A percentile compares a stretch with the other conserved stretches of the same genome.
phyloP scores from a whole-genome alignment of 2,113 vertebrate species.

The Notarius lentiginosus region DNA sequence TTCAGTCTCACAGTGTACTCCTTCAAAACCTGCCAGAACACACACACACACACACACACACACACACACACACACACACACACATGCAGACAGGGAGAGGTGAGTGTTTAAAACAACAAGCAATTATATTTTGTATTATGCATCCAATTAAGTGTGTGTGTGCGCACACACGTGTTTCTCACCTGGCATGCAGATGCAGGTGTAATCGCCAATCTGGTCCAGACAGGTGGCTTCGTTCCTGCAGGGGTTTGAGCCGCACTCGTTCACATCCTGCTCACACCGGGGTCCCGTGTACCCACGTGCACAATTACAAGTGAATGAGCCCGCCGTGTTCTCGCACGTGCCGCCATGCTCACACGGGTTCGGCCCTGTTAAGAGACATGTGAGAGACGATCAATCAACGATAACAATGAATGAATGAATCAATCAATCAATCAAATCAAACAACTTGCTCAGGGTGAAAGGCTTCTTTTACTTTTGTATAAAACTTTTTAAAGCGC shows the following conservation, averaged over 20 bases:
- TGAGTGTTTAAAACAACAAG: background rate
- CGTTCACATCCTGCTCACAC: slow-evolving; percentile 84
- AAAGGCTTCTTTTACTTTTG: background rate
- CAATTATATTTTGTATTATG: slow-evolving; percentile 3
- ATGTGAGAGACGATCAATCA: background rate
- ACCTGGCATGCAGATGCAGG: slow-evolving; percentile 88
- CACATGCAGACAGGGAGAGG: background rate
- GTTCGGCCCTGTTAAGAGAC: slow-evolving; percentile 72
- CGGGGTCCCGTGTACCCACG: slow-evolving; percentile 80
- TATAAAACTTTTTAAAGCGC: background rate
- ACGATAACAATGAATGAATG: too few species aligned
- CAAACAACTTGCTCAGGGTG: background rate
- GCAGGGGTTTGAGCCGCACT: slow-evolving; percentile 82
- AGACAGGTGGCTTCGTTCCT: slow-evolving; percentile 86
- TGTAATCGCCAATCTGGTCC: slow-evolving; percentile 86
- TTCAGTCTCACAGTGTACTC: slow-evolving; percentile 80
- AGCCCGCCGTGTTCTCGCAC: slow-evolving; percentile 84
- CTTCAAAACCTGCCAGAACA: slow-evolving; percentile 76
- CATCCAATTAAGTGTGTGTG: slow-evolving; percentile 12
- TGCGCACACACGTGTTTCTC: background rate
- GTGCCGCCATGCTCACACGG: slow-evolving; percentile 84
- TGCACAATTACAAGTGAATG: slow-evolving; percentile 82
- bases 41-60: slow-evolving; percentile 34
- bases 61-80: background rate
- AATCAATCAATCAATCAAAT: background rate